Conservation (phyloP, 1,140 invertebrate species). For the Sitobion miscanthi region DNA sequence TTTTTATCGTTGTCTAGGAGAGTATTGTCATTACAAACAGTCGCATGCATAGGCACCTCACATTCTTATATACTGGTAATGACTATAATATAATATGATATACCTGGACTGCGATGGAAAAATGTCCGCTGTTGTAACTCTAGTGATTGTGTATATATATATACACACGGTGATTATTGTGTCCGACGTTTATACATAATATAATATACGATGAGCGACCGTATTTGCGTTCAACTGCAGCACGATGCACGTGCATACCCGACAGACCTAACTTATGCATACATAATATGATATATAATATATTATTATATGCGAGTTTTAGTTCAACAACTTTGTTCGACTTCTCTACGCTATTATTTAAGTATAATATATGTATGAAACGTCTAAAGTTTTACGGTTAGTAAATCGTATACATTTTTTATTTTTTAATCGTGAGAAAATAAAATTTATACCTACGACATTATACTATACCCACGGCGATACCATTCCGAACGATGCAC, state of each 20-base stretch:
- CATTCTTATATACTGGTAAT: no score
- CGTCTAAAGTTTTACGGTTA: slow-evolving; percentile 17
- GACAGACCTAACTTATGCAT: neutral
- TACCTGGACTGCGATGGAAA: no score
- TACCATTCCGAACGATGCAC: neutral
- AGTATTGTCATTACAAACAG: no score
- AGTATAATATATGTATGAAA: neutral
- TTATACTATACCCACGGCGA: neutral
- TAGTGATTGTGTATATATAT: no score
- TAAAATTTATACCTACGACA: neutral
- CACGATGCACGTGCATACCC: neutral
- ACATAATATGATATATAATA: neutral
- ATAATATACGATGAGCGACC: neutral
- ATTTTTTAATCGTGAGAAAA: slow-evolving; percentile 5
- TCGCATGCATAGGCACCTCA: no score
- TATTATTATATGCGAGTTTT: neutral
- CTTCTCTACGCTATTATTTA: neutral
- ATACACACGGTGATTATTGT: neutral
- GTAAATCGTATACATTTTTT: neutral
- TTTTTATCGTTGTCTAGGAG: no score
- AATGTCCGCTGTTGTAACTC: no score
- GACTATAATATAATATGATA: no score
- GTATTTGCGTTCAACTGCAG: neutral
- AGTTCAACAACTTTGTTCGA: neutral
- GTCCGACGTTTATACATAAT: neutral